These are phyloP conservation scores for Oconnorella tubifera DNA, from an alignment of 2,888 invertebrate genomes.

Conservation along the genomic window DNA sequence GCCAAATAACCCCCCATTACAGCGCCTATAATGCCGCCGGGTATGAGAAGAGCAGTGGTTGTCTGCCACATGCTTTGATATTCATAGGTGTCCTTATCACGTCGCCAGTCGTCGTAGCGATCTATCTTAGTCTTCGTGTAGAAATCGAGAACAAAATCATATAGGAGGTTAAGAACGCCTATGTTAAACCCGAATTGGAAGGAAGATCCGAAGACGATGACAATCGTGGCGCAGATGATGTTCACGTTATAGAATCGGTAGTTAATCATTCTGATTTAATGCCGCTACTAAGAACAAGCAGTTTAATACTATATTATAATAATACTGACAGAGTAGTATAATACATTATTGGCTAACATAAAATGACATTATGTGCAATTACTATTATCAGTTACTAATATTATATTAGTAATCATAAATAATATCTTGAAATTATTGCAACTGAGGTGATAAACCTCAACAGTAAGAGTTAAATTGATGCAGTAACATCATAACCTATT, in stretches of 20 bases:
- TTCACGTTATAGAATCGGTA: not conserved
- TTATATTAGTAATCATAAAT: too few relatives aligned
- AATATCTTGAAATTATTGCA: too few relatives aligned
- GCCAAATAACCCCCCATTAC: conserved; percentile 94
- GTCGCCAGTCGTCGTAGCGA: conserved; percentile 48
- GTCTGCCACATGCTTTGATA: conserved; percentile 72
- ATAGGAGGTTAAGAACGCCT: conserved; percentile 48
- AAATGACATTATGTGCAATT: too few relatives aligned
- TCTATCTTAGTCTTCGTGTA: conserved; percentile 63
- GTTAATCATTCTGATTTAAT: too few relatives aligned
- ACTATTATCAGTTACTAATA: too few relatives aligned
- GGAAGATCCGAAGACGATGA: conserved; percentile 27
- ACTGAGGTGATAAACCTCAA: too few relatives aligned
- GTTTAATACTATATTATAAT: too few relatives aligned
- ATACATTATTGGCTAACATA: too few relatives aligned
- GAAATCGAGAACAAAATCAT: conserved; percentile 59
- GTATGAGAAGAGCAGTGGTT: conserved; percentile 75
- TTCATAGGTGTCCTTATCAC: conserved; percentile 6
- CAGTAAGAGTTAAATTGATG: too few relatives aligned
- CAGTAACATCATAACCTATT: too few relatives aligned
- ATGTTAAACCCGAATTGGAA: conserved; percentile 30
- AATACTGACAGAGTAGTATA: too few relatives aligned
- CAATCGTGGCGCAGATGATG: conserved; percentile 4
- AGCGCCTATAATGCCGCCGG: conserved; percentile 97
- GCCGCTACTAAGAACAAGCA: too few relatives aligned